Base-by-base conservation (phyloP, 2,797 vertebrate genomes). In the Anabacerthia variegaticeps region DNA sequence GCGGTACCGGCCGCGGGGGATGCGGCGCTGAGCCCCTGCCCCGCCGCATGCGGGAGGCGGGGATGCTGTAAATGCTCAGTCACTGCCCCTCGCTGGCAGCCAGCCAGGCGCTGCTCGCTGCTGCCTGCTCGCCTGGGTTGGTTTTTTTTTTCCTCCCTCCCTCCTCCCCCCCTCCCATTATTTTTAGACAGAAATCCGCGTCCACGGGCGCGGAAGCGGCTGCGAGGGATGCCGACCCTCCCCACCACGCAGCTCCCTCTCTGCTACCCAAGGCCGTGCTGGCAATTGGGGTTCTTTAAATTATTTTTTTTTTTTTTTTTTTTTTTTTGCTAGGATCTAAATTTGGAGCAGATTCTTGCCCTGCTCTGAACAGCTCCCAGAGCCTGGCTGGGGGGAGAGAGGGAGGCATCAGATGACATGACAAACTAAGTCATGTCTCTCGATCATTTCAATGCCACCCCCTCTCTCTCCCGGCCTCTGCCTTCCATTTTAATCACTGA, bases 351-450 rank as follows among this genome's bases (percentile, higher is more conserved):
- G 84, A 89, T 85, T 85, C 86, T 95, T 91, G 56, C 68, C 87
- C 78, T 82, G 80, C 84, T 94, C 93, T 11, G 55, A 88, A 54
- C 71, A 71, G 67, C 90, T 90, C 89, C 63, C 26, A 0, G 32
- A 91, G 89, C 91, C 87, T 59, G 67, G 79, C 85, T 80, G 56
- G 12, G 69, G 84, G 76, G n/a, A 66, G 89, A 85, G 81, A 88
- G 63, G 30, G 85, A 95, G 92, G 94, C 92, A 96, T 86, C 93
- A 92, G 92, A 93, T 96, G 95, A 95, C 92, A 96, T 95, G 91
- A 96, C 85, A 95, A 85, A 94, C 62, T 95, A 91, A 95, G 90
- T 96, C 95, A 88, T 90, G 92, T 93, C 96, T 95, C 92, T 93
- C 93, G 19, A 89, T 95, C 55, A 5, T 82, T 94, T 93, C 84